These are phyloP conservation scores for Hesperia comma DNA, from an alignment of 2,888 invertebrate species.

Conservation along the genomic window DNA sequence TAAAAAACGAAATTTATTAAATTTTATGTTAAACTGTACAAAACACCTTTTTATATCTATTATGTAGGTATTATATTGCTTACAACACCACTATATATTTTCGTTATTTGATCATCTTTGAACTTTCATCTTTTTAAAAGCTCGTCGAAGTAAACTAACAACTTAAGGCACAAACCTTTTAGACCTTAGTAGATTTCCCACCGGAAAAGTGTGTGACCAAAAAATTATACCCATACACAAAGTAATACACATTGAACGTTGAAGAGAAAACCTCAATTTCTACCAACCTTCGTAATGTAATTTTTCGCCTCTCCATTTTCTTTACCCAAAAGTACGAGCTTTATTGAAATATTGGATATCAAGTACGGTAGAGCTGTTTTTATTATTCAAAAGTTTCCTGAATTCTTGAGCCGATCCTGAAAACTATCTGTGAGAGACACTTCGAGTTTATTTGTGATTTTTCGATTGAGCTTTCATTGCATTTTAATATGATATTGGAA, in stretches of 20 bases:
- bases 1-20: too few relatives aligned
- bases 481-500: too few relatives aligned
- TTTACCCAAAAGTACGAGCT: slow-evolving; percentile 71
- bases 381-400: slow-evolving; percentile 72
- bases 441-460: slow-evolving; percentile 66
- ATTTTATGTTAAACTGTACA: too few relatives aligned
- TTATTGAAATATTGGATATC: slow-evolving; percentile 83
- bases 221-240: slow-evolving; percentile 48
- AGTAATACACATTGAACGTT: slow-evolving; percentile 56
- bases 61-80: not conserved
- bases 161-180: slow-evolving; percentile 30
- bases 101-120: slow-evolving; percentile 16
- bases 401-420: slow-evolving; percentile 54
- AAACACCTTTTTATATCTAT: too few relatives aligned
- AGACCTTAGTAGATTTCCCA: slow-evolving; percentile 39
- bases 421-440: slow-evolving; percentile 56
- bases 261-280: slow-evolving; percentile 68
- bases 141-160: slow-evolving; percentile 35
- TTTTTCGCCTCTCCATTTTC: slow-evolving; percentile 77
- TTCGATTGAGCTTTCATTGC: slow-evolving; percentile 25
- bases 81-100: not conserved
- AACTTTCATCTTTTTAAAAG: slow-evolving; percentile 23
- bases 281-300: slow-evolving; percentile 76
- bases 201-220: slow-evolving; percentile 41
- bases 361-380: slow-evolving; percentile 76